Evolutionary conservation across 2,113 vertebrate genomes (phyloP).

Genomic region (Thinocorus orbignyianus): DNA sequence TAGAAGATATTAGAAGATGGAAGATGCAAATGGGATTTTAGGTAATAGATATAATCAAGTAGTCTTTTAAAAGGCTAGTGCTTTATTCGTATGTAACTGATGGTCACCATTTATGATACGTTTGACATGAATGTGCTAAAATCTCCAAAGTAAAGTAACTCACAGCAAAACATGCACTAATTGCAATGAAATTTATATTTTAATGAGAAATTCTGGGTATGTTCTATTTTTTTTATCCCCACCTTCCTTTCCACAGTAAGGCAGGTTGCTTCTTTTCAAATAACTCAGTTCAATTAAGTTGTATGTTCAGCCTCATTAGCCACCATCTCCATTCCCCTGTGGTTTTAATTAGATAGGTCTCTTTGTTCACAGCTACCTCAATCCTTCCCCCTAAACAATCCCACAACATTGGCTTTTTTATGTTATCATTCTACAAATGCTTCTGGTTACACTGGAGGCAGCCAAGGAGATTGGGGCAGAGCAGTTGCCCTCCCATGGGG

Average conservation of each 20-base stretch:
- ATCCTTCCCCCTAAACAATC: neutral
- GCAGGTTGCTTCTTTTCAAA: neutral
- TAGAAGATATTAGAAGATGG: neutral
- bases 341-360: conserved; percentile 16
- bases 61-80: neutral
- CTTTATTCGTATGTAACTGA: neutral
- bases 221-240: accelerated
- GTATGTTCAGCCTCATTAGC: conserved; percentile 45
- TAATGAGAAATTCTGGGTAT: neutral
- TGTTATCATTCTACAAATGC: neutral
- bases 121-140: neutral
- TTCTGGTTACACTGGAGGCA: neutral
- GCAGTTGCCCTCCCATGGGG: neutral
- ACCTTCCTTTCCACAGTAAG: neutral
- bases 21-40: neutral
- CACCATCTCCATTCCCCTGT: neutral
- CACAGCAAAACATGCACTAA: neutral
- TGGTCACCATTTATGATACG: neutral
- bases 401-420: neutral
- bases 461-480: neutral
- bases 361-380: neutral
- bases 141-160: neutral
- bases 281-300: conserved; percentile 30
- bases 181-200: neutral
- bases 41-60: neutral